Conservation (phyloP, 1,140 invertebrate species). For the Theocolax elegans region DNA sequence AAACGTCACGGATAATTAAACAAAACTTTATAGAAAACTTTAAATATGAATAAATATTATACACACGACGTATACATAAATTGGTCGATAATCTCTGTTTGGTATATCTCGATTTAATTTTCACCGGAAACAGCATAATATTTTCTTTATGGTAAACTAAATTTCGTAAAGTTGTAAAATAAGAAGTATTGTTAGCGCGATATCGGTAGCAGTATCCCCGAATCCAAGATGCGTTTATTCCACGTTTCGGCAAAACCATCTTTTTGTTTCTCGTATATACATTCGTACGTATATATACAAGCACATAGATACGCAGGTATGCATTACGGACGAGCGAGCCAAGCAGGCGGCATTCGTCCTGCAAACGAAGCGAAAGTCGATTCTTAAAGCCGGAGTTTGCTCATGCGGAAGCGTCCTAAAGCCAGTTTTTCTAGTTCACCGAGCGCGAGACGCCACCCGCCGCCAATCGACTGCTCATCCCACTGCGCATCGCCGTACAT, state of each 20-base stretch:
- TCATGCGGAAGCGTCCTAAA: slow-evolving; percentile 52
- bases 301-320: slow-evolving; percentile 25
- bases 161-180: no score
- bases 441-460: slow-evolving; percentile 46
- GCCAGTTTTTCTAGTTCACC: slow-evolving; percentile 56
- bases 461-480: slow-evolving; percentile 40
- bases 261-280: slow-evolving; percentile 10
- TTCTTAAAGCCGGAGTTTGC: slow-evolving; percentile 20
- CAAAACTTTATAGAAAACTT: no score
- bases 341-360: slow-evolving; percentile 20
- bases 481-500: slow-evolving; percentile 29
- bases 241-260: neutral
- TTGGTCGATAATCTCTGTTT: no score
- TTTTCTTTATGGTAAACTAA: no score
- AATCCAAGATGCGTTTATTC: slow-evolving; percentile 9
- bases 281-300: neutral
- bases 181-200: no score
- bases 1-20: no score
- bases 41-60: no score
- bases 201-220: neutral
- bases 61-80: no score
- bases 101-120: no score
- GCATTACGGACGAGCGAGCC: slow-evolving; percentile 37
- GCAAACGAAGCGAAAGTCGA: slow-evolving; percentile 29
- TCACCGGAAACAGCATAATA: no score